phyloP scores from a whole-genome alignment of 2,113 vertebrate species.

The Pteruthius melanotis region DNA sequence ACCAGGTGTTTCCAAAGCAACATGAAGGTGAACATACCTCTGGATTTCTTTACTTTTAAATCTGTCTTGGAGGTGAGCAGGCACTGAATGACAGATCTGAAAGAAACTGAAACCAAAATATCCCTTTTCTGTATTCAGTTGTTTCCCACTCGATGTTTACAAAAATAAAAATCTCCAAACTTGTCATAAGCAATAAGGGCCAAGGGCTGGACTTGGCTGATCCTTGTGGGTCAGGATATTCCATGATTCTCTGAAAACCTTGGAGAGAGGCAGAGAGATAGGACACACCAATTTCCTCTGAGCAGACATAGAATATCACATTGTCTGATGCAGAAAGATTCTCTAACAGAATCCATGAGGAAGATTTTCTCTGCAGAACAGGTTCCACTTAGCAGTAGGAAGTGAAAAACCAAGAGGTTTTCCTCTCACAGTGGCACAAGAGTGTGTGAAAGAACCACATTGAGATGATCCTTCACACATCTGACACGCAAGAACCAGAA shows the following conservation, averaged over 20 bases:
- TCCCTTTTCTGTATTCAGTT: not conserved
- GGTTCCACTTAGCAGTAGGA: not conserved
- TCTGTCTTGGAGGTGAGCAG: not conserved
- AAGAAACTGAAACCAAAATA: not conserved
- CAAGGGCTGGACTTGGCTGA: not conserved
- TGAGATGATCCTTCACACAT: not conserved
- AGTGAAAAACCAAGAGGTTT: not conserved
- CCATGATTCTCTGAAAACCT: not conserved
- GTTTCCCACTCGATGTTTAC: not conserved
- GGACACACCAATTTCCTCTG: accelerated
- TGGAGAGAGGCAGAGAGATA: not conserved
- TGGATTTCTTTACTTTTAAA: not conserved
- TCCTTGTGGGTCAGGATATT: not conserved
- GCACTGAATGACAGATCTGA: not conserved
- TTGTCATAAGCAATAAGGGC: not conserved
- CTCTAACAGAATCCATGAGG: not conserved
- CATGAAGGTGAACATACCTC: accelerated
- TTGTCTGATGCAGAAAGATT: not conserved
- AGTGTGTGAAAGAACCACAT: accelerated
- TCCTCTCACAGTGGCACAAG: not conserved
- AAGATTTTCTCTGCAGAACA: not conserved
- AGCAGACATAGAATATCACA: not conserved
- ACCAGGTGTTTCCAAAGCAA: not conserved
- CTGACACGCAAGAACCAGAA: not conserved
- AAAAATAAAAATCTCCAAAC: not conserved